These are phyloP conservation scores for Drosophila greeni DNA, from an alignment of 2,888 invertebrate genomes.

Conservation along the genomic window DNA sequence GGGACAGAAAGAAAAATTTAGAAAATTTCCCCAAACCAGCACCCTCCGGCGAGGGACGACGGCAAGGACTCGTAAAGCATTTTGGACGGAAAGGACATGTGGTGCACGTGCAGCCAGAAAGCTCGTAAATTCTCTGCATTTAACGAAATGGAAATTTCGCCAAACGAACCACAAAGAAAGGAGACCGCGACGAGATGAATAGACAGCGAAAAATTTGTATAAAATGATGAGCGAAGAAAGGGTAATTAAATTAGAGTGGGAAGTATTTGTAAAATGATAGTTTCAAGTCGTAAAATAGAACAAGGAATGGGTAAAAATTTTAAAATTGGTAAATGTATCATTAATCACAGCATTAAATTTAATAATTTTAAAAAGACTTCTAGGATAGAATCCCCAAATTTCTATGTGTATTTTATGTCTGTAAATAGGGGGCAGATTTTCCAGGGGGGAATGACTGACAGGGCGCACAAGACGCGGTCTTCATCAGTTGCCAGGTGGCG, in stretches of 20 bases:
- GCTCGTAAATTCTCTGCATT: slow-evolving; percentile 64
- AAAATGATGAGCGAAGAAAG: not conserved
- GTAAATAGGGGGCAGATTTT: not conserved
- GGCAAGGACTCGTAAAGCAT: slow-evolving; percentile 56
- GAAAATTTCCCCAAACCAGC: slow-evolving; percentile 17
- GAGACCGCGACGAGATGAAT: slow-evolving; percentile 3
- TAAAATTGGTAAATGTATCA: not conserved
- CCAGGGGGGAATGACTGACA: slow-evolving; percentile 31
- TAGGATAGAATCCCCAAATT: not conserved
- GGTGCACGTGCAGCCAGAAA: slow-evolving; percentile 62
- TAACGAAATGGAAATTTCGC: slow-evolving; percentile 63
- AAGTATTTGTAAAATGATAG: too few relatives aligned
- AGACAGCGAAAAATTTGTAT: slow-evolving; percentile 1
- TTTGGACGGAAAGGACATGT: slow-evolving; percentile 53
- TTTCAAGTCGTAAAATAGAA: too few relatives aligned
- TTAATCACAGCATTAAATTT: not conserved
- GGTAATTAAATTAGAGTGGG: not conserved
- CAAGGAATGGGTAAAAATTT: not conserved
- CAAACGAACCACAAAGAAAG: slow-evolving; percentile 34
- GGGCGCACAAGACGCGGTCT: slow-evolving; percentile 22
- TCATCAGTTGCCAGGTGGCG: slow-evolving; percentile 30
- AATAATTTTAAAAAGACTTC: not conserved
- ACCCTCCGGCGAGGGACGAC: slow-evolving; percentile 23
- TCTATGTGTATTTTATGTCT: not conserved
- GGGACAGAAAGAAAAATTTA: slow-evolving; percentile 22